phyloP scores from a whole-genome alignment of 2,113 vertebrate genomes.

The Craseonycteris thonglongyai region DNA sequence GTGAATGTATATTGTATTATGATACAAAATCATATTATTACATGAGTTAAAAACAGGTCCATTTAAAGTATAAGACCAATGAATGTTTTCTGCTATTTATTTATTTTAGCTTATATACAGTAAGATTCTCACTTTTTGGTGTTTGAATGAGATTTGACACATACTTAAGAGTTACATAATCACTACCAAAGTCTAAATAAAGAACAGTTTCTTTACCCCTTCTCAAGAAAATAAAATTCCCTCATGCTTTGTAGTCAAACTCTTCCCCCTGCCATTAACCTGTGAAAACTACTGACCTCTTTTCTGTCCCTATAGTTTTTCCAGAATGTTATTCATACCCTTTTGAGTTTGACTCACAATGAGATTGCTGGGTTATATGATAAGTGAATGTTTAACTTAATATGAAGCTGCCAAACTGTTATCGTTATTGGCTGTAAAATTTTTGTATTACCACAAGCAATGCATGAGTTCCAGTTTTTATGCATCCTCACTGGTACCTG shows the following conservation, averaged over 20 bases:
- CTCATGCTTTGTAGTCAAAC: background rate
- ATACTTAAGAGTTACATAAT: background rate
- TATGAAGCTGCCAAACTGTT: background rate
- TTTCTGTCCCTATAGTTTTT: background rate
- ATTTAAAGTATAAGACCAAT: background rate
- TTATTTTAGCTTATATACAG: background rate
- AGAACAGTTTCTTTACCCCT: background rate
- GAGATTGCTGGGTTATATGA: background rate
- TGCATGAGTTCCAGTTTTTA: background rate
- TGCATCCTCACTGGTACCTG: background rate
- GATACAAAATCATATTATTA: background rate
- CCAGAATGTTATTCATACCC: background rate
- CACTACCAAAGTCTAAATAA: background rate
- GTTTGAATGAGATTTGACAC: constrained; percentile 3
- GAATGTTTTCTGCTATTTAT: background rate
- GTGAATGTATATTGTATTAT: background rate
- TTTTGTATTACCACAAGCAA: background rate
- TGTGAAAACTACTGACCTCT: background rate
- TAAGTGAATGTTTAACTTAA: background rate
- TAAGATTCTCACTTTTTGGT: background rate
- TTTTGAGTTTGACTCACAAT: background rate
- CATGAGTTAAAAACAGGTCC: background rate
- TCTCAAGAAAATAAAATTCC: background rate
- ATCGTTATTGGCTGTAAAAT: background rate
- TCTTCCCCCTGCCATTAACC: background rate